A percentile compares a stretch with the other conserved stretches of the same genome.
Conservation (phyloP, 2,888 invertebrate genomes). For the Leucania comma region DNA sequence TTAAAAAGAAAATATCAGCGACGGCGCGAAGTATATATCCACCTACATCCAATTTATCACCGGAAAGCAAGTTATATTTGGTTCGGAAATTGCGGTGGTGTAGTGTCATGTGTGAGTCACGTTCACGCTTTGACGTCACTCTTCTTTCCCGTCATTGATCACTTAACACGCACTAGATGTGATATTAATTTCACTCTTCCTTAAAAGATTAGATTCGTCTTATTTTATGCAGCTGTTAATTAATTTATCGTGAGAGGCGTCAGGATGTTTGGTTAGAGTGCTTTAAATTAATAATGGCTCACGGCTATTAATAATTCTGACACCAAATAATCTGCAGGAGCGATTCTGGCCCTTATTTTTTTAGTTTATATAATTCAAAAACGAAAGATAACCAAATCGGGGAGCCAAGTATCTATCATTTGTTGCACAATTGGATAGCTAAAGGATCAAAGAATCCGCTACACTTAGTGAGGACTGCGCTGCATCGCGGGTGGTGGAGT, state of each 20-base stretch:
- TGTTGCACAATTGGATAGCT: too few species aligned
- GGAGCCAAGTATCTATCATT: too few species aligned
- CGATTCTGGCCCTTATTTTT: background rate
- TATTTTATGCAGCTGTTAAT: slow-evolving; percentile 58
- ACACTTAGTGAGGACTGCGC: too few species aligned
- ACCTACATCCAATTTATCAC: slow-evolving; percentile 61
- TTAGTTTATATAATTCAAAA: too few species aligned
- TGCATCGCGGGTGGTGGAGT: too few species aligned
- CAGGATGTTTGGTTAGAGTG: slow-evolving; percentile 33
- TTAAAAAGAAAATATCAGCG: slow-evolving; percentile 24
- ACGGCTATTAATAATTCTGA: slow-evolving; percentile 9
- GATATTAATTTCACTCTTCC: slow-evolving; percentile 63
- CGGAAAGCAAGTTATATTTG: slow-evolving; percentile 67
- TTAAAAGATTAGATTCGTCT: slow-evolving; percentile 60
- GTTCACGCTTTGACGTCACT: slow-evolving; percentile 59
- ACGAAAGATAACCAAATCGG: too few species aligned
- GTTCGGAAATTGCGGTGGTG: slow-evolving; percentile 66
- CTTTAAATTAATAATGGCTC: slow-evolving; percentile 24
- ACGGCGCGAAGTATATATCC: slow-evolving; percentile 28
- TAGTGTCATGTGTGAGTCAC: slow-evolving; percentile 63
- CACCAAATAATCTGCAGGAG: background rate
- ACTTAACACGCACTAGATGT: slow-evolving; percentile 63
- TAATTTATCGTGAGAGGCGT: slow-evolving; percentile 45
- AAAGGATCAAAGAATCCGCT: too few species aligned
- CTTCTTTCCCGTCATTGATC: slow-evolving; percentile 64